A percentile compares a stretch with the other conserved stretches of the same genome.
Conservation (phyloP, 2,113 vertebrate species). For the Sporophila hypoxantha region DNA sequence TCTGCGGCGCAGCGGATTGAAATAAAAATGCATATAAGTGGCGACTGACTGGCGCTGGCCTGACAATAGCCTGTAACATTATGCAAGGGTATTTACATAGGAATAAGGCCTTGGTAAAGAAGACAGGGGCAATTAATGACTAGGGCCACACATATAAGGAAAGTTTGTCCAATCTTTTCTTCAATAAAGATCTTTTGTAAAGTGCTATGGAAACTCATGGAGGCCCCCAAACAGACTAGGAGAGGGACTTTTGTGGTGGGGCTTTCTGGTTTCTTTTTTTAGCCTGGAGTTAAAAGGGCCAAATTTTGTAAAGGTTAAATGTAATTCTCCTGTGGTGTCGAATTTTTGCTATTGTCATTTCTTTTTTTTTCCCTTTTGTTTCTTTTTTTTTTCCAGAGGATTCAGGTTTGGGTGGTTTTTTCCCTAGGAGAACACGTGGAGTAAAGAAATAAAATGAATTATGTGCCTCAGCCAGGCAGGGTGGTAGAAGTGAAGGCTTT, state of each 20-base stretch:
- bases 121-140: conserved; percentile 73
- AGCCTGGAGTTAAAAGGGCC: background rate
- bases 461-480: background rate
- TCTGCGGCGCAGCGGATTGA: conserved; percentile 71
- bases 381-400: fast-evolving
- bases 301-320: conserved; percentile 37
- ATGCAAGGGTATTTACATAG: conserved; percentile 85
- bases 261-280: background rate
- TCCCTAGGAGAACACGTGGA: background rate
- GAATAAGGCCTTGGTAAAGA: conserved; percentile 74
- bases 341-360: background rate
- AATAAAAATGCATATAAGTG: conserved; percentile 78
- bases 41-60: conserved; percentile 74
- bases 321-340: background rate
- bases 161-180: conserved; percentile 72
- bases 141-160: conserved; percentile 74
- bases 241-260: conserved; percentile 38
- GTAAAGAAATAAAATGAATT: background rate
- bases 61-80: conserved; percentile 80
- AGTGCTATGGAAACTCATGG: conserved; percentile 72
- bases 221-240: conserved; percentile 66
- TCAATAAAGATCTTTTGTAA: conserved; percentile 75
- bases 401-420: background rate
- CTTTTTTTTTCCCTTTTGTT: background rate
- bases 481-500: background rate